Evolutionary conservation across 2,113 vertebrate genomes (phyloP), one percentile per base, ranked within the genome.

Genomic region (Hiodon tergisus): DNA sequence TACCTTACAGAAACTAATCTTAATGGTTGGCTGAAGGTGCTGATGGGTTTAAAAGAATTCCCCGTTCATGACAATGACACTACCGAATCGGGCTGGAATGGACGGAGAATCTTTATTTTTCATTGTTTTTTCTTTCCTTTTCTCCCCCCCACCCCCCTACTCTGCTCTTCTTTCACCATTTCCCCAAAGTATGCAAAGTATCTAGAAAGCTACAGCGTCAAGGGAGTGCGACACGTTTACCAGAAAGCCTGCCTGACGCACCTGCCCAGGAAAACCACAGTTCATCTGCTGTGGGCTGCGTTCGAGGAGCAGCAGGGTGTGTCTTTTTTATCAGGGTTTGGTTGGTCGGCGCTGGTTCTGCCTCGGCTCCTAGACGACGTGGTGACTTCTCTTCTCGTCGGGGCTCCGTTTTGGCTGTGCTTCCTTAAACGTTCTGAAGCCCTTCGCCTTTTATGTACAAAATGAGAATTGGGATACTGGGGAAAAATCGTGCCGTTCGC

Each of bases 1-100:
- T 97, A 96, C 97, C 96, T 98, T 98, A 98, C 95, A 98, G 96
- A 98, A 96, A 94, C 96, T 98, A 98, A 96, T 98, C 96, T 98
- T 92, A 98, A 95, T 98, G 96, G 95, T 98, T 98, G 95, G 94
- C 97, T 96, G 95, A 98, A 98, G 97, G 97, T 98, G 97, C 97
- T 97, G 97, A 95, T 96, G 97, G 97, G 97, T 98, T 98, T 98
- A 96, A 97, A 96, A 98, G 95, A 97, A 96, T 72, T 97, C 98
- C 94, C 92, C 52, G 71, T 72, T 96, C 96, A 96, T 96, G 95
- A 93, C 93, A 89, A 92, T 94, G 94, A 94, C 91, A 92, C 91
- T 91, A 60, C 59, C 16, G 59, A 87, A 87, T 76, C 85, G 78
- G 76, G 88, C 87, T 85, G 87, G 85, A 92, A 92, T 88, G 69